Evolutionary conservation across 2,113 vertebrate species (phyloP).

Genomic region (Lamprologus tigripictilis): DNA sequence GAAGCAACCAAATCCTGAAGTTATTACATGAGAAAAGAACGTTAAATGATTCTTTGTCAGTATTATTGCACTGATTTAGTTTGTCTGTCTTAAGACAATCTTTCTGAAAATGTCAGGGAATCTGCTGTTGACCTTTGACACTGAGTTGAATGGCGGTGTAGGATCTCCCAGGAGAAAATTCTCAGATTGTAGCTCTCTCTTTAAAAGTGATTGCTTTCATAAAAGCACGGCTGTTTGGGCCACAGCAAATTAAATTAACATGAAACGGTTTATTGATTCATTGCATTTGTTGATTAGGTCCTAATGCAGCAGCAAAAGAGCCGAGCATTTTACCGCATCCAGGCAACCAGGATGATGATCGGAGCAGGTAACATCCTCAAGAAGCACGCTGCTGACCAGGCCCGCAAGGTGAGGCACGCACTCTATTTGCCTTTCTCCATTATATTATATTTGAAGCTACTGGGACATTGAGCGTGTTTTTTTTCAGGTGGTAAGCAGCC

Average conservation of each 20-base stretch:
- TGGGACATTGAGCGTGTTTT: background rate
- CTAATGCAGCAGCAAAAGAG: conserved; percentile 70
- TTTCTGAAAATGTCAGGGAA: background rate
- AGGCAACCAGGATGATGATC: conserved; percentile 69
- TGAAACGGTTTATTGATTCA: background rate
- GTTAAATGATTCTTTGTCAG: background rate
- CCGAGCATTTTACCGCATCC: conserved; percentile 64
- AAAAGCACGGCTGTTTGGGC: background rate
- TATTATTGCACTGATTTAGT: background rate
- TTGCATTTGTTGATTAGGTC: conserved; percentile 18
- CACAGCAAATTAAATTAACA: background rate
- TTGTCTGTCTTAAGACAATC: background rate
- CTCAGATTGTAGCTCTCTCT: background rate
- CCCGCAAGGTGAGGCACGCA: conserved; percentile 49
- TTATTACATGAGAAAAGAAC: background rate
- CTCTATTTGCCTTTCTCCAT: background rate
- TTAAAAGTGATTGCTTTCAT: background rate
- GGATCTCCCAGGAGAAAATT: background rate
- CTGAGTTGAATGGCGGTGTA: background rate
- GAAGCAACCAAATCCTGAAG: background rate
- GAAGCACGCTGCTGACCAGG: conserved; percentile 65
- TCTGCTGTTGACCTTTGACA: background rate
- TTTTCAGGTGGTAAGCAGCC: conserved; percentile 69
- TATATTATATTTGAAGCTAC: background rate
- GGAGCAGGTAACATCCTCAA: conserved; percentile 68